Conservation (phyloP, 2,797 vertebrate genomes). For the Alouatta caraya region DNA sequence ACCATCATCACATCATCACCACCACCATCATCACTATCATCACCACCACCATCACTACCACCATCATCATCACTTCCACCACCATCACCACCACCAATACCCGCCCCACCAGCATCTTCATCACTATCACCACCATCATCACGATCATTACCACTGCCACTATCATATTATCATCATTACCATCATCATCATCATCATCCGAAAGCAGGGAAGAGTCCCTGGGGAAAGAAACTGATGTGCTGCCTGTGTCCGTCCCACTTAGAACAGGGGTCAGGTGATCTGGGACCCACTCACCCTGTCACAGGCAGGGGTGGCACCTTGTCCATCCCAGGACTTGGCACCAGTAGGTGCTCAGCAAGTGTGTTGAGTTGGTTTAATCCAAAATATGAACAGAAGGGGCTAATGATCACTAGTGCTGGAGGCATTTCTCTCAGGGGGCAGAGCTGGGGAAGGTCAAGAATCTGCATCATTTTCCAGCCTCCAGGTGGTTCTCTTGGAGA, state of each 20-base stretch:
- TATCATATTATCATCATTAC: too few relatives aligned
- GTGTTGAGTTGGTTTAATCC: background rate
- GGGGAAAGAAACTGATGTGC: background rate
- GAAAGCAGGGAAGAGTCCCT: background rate
- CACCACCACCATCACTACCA: accelerated
- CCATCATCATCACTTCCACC: accelerated
- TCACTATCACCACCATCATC: too few relatives aligned
- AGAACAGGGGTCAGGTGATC: background rate
- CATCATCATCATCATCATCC: background rate
- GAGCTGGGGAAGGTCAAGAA: background rate
- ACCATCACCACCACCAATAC: too few relatives aligned
- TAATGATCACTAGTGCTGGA: accelerated
- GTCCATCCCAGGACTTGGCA: background rate
- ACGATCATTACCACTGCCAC: too few relatives aligned
- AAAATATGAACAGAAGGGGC: too few relatives aligned
- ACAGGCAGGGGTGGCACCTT: accelerated
- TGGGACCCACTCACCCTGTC: background rate
- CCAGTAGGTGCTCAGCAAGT: background rate
- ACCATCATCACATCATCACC: accelerated
- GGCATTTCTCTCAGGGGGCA: background rate
- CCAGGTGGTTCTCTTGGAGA: background rate
- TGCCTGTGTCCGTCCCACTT: background rate
- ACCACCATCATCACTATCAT: accelerated
- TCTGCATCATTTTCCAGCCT: background rate
- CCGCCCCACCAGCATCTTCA: too few relatives aligned